Conservation (phyloP, 30 jellyfish, hydroid and myxozoan genomes). For the Turritopsis rubra region DNA sequence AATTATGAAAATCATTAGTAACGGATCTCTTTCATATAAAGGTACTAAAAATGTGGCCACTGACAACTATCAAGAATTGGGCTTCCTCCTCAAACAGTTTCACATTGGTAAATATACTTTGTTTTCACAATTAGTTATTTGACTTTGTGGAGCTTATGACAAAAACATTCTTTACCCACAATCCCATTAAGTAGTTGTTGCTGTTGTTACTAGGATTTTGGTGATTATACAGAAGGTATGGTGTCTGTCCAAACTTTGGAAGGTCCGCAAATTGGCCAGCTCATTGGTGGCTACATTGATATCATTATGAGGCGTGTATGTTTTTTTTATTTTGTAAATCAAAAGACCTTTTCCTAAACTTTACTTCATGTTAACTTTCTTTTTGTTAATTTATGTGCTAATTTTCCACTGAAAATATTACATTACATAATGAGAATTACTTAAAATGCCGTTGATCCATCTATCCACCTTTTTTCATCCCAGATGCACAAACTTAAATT, state of each 20-base stretch:
- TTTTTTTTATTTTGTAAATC: background rate
- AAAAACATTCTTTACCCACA: background rate
- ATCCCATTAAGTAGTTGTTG: background rate
- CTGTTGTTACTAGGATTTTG: constrained; percentile 66
- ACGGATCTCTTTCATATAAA: constrained; percentile 10
- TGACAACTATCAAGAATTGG: constrained; percentile 90
- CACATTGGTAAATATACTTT: constrained; percentile 49
- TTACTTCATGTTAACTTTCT: too few relatives aligned
- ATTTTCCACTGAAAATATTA: too few relatives aligned
- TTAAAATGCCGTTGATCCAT: background rate
- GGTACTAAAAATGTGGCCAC: constrained; percentile 95
- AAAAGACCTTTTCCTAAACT: too few relatives aligned
- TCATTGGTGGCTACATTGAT: constrained; percentile 94
- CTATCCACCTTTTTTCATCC: too few relatives aligned
- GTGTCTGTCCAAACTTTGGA: constrained; percentile 89
- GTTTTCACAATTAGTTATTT: background rate
- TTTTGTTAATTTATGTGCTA: too few relatives aligned
- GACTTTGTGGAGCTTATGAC: background rate
- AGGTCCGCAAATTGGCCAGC: constrained; percentile 87
- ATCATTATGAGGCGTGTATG: constrained; percentile 80
- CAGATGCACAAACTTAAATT: background rate
- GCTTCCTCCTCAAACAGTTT: constrained; percentile 97
- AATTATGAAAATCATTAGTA: too few relatives aligned
- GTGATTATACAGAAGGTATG: constrained; percentile 81
- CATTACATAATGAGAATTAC: background rate